These are phyloP conservation scores for Mustela nigripes DNA, from an alignment of 2,113 vertebrate species.

Conservation along the genomic window DNA sequence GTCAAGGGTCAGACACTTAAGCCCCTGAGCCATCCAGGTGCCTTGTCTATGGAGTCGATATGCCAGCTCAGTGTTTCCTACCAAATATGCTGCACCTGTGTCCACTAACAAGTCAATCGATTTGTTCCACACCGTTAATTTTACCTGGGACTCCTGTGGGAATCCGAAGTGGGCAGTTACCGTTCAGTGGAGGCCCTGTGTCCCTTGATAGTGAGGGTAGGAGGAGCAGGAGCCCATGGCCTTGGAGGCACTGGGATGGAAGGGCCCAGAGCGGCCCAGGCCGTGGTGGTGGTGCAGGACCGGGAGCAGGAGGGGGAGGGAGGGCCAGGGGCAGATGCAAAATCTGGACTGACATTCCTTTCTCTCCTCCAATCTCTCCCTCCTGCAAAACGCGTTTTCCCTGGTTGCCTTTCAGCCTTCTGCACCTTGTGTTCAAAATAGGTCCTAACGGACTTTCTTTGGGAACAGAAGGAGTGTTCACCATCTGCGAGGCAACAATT, in stretches of 20 bases:
- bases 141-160: background rate
- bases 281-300: background rate
- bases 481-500: background rate
- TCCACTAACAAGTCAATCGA: background rate
- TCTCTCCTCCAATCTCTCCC: background rate
- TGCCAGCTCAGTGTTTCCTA: background rate
- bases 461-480: background rate
- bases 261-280: background rate
- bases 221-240: background rate
- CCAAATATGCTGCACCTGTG: background rate
- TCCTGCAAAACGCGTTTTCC: background rate
- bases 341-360: background rate
- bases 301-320: fast-evolving
- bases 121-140: background rate
- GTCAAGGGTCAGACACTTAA: background rate
- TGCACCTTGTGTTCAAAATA: background rate
- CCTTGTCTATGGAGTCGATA: background rate
- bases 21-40: background rate
- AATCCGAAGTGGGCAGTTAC: background rate
- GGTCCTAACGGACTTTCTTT: background rate
- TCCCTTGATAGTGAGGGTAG: background rate
- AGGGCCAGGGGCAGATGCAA: background rate
- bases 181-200: background rate
- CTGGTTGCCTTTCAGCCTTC: background rate
- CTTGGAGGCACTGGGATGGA: background rate